These are phyloP conservation scores for Porphyrio hochstetteri DNA, from an alignment of 2,113 vertebrate species.

Conservation along the genomic window DNA sequence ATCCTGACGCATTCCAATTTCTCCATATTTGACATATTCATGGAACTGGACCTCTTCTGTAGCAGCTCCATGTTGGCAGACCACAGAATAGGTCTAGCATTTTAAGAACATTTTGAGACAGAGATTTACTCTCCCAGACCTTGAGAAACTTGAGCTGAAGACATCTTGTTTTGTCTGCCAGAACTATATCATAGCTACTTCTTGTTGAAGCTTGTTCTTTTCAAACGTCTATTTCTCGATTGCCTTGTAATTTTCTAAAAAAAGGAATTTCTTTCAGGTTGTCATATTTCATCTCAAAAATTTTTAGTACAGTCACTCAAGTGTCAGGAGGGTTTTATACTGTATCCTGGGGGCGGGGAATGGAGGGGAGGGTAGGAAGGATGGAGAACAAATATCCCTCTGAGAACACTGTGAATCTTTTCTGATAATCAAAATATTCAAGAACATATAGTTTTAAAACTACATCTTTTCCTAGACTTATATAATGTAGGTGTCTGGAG, in stretches of 20 bases:
- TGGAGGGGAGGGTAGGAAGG: background rate
- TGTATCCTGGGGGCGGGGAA: background rate
- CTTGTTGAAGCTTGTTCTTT: constrained; percentile 31
- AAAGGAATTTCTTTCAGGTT: background rate
- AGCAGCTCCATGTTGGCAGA: background rate
- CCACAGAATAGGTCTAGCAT: background rate
- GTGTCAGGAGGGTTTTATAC: background rate
- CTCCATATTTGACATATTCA: background rate
- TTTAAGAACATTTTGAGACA: background rate
- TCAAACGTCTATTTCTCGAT: background rate
- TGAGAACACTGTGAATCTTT: background rate
- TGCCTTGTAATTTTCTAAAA: background rate
- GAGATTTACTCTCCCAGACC: background rate
- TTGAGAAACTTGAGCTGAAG: constrained; percentile 2
- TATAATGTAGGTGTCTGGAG: background rate
- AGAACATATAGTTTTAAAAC: background rate
- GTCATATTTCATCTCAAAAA: background rate
- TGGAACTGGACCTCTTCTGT: background rate
- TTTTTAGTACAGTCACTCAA: background rate
- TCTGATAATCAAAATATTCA: background rate
- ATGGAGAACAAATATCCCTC: background rate
- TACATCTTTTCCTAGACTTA: background rate
- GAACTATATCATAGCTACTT: background rate
- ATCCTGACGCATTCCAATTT: background rate
- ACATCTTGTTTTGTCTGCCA: background rate